These are phyloP conservation scores for Pantherophis alleghaniensis DNA, from an alignment of 2,797 vertebrate species.

Conservation along the genomic window DNA sequence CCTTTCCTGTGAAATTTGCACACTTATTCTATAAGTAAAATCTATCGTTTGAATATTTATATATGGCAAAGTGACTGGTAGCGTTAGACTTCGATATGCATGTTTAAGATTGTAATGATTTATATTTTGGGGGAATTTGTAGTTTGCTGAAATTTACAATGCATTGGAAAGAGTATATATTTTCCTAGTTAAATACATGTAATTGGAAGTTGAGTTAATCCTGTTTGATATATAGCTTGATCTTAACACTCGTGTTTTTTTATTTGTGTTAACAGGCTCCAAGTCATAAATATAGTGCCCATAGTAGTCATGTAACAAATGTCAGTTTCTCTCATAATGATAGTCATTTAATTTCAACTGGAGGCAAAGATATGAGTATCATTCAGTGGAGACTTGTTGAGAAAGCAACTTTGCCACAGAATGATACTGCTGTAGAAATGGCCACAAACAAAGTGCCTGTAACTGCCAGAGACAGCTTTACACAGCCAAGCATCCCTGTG, in stretches of 20 bases:
- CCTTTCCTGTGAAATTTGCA: no score
- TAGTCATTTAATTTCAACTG: slow-evolving; percentile 92
- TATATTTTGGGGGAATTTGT: not conserved
- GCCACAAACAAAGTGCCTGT: slow-evolving; percentile 62
- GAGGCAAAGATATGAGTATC: slow-evolving; percentile 96
- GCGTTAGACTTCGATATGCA: not conserved
- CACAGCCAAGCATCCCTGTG: slow-evolving; percentile 47
- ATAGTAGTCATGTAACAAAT: slow-evolving; percentile 98
- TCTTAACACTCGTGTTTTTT: slow-evolving; percentile 1
- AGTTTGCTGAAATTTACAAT: not conserved
- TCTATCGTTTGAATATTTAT: not conserved
- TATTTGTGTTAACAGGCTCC: slow-evolving; percentile 79
- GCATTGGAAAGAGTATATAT: not conserved
- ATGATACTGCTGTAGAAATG: slow-evolving; percentile 68
- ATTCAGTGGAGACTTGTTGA: slow-evolving; percentile 95
- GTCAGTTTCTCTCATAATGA: slow-evolving; percentile 91
- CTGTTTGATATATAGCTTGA: not conserved
- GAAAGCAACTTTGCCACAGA: slow-evolving; percentile 77
- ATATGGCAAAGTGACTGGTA: not conserved
- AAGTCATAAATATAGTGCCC: slow-evolving; percentile 94
- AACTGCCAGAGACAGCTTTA: slow-evolving; percentile 56
- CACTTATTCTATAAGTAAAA: not conserved
- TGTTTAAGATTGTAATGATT: not conserved
- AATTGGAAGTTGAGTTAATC: not conserved
- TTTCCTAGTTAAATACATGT: not conserved